Conservation (phyloP, 2,888 invertebrate species). For the Eurois occulta region DNA sequence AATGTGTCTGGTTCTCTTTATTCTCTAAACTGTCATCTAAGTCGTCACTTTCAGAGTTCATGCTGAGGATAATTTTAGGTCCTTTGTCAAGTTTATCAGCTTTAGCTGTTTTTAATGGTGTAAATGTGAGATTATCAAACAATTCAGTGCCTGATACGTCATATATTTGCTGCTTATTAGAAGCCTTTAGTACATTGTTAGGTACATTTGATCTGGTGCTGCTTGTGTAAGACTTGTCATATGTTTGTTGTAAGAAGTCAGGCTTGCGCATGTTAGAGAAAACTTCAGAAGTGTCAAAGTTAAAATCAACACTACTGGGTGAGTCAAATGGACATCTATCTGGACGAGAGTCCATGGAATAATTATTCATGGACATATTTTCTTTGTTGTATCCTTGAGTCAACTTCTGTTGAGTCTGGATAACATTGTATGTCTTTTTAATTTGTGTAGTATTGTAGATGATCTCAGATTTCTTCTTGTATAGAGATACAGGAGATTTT, state of each 20-base stretch:
- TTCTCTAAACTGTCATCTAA: slow-evolving; percentile 83
- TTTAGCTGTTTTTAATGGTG: slow-evolving; percentile 82
- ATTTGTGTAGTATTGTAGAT: slow-evolving; percentile 79
- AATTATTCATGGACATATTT: slow-evolving; percentile 76
- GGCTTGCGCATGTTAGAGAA: slow-evolving; percentile 81
- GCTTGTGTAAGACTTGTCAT: slow-evolving; percentile 77
- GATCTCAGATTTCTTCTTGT: slow-evolving; percentile 82
- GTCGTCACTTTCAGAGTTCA: slow-evolving; percentile 84
- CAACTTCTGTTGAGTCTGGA: slow-evolving; percentile 75
- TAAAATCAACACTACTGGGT: slow-evolving; percentile 76
- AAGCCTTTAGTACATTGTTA: slow-evolving; percentile 79
- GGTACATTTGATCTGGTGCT: slow-evolving; percentile 63
- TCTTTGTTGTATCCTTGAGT: slow-evolving; percentile 77
- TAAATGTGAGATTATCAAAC: slow-evolving; percentile 86
- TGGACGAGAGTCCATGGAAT: slow-evolving; percentile 70
- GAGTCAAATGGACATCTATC: slow-evolving; percentile 85
- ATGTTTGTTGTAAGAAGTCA: slow-evolving; percentile 79
- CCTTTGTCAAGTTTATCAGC: slow-evolving; percentile 82
- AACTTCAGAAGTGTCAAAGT: slow-evolving; percentile 85
- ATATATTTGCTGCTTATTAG: slow-evolving; percentile 77
- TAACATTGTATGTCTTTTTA: slow-evolving; percentile 75
- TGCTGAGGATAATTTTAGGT: slow-evolving; percentile 82
- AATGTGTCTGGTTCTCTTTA: slow-evolving; percentile 84
- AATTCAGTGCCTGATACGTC: slow-evolving; percentile 76
- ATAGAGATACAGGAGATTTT: slow-evolving; percentile 82